Evolutionary conservation across 2,888 invertebrate genomes (phyloP), one percentile per base, ranked within the genome.

Genomic region (Timema cristinae): DNA sequence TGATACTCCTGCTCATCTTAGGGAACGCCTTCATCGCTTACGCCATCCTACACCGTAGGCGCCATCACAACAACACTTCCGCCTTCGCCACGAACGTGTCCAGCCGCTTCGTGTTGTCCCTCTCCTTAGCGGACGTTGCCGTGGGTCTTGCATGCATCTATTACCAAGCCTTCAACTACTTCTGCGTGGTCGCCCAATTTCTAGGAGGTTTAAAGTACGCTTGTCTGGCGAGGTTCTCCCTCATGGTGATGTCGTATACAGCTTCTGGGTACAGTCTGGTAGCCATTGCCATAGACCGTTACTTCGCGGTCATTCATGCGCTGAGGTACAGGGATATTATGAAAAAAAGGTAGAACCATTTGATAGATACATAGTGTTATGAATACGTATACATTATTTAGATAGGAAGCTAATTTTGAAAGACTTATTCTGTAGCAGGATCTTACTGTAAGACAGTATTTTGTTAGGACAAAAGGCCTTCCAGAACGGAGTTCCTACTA

Each of bases 251-350:
- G 48, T 51, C 74, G 13, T 69, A 71, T 48, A 51, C 66, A 10
- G 69, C 69, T 7, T 74, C 74, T n/a, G 71, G 67, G 16, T 71
- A 67, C 67, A 69, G 70, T 52, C 59, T 74, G 51, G 61, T 71
- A 16, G 69, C 67, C 32, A 72, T 75, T 52, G 72, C 73, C 15
- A 52, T 73, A 9, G 75, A 75, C 63, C 59, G 75, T 4, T 75
- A 75, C 70, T 63, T 73, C 49, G 75, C 75, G n/a, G 71, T 75
- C 54, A 71, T 75, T 16, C 71, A 75, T 67, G 69, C 72, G 11
- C 63, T 75, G 51, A 69, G 75, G 47, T 73, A 75, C 68, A 56
- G 73, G n/a, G 68, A 71, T n/a, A 63, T 75, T 66, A 72, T 75
- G 72, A 73, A 66, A 61, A 69, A 54, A 13, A 70, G 72, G 74